These are phyloP conservation scores for Cladopsammia gracilis DNA, from an alignment of 64 coral and sea anemone species.

Conservation along the genomic window DNA sequence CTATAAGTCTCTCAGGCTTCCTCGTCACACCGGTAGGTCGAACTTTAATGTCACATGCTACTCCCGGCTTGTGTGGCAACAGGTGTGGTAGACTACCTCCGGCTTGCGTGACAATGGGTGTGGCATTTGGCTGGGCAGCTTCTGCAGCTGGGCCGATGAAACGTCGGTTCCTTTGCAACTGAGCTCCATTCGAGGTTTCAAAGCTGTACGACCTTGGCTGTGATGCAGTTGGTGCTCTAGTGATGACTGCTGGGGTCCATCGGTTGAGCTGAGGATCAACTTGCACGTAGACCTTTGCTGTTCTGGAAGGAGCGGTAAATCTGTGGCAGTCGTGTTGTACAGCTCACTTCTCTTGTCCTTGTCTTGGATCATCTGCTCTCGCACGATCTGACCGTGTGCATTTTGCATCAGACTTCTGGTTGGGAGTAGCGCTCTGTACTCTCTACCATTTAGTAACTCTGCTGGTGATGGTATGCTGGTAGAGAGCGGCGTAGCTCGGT, in stretches of 20 bases:
- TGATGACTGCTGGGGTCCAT: constrained; percentile 11
- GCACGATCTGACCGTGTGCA: background rate
- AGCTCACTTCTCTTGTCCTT: background rate
- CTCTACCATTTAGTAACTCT: background rate
- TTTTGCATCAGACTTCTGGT: background rate
- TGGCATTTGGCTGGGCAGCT: too few relatives aligned
- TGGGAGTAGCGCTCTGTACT: constrained; percentile 23
- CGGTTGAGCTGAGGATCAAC: background rate
- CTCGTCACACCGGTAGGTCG: too few relatives aligned
- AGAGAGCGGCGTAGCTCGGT: constrained; percentile 31
- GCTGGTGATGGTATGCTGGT: constrained; percentile 32
- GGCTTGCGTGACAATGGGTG: too few relatives aligned
- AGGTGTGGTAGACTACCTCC: too few relatives aligned
- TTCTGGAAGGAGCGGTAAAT: background rate
- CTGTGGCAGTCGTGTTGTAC: background rate
- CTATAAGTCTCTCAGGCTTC: too few relatives aligned
- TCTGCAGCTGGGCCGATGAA: too few relatives aligned
- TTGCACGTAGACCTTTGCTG: background rate
- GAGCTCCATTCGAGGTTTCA: too few relatives aligned
- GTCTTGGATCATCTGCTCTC: background rate
- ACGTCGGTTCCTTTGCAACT: too few relatives aligned
- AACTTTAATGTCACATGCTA: too few relatives aligned
- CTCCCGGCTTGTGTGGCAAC: too few relatives aligned
- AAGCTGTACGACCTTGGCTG: too few relatives aligned
- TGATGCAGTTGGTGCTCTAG: background rate